Base-by-base conservation (phyloP, 2,888 invertebrate species). In the Mythimna impura region DNA sequence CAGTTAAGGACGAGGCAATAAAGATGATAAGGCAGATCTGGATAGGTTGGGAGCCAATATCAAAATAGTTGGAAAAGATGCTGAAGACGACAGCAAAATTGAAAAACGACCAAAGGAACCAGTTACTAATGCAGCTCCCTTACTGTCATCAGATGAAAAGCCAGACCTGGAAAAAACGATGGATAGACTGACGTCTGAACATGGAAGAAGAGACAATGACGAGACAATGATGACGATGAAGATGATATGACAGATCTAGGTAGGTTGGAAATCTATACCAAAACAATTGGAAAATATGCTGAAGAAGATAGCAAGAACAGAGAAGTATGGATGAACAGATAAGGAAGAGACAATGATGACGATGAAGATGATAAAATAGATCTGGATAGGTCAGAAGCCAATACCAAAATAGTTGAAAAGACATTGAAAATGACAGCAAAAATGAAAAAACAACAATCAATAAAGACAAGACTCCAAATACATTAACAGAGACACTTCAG, bases 401-500 rank as follows among this genome's bases (percentile, higher is more conserved):
- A 64, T 47, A 63, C 14, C 14, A n/a, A 50, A 3, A 20, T 5
- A 10, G 17, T 50, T 25, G 10, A 47, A 47, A 52, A 52, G 47
- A 8, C n/a, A 20, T 4, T 20, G 7, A 34, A 14, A 2, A 12
- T 7, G 20, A 63, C 1, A 36, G 36, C 9, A 47, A 20, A 14
- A n/a, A 47, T 8, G n/a, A 20, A 43, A 17, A 34, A 30, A 5
- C 8, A 0, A 40, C 47, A 43, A n/a, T 22, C 3, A 36, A 4
- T 67, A 5, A 36, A 77, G n/a, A 36, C 5, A 55, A 22, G 14
- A 22, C 7, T 36, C n/a, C 54, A 43, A 68, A 68, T 17, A 36
- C 17, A n/a, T 36, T 68, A 30, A 17, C 60, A 54, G 50, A 71
- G 34, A 71, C 65, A 73, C 66, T 71, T 76, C 36, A 71, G 34